These are phyloP conservation scores for Drosophila insularis DNA, from an alignment of 1,140 invertebrate species.

Conservation along the genomic window DNA sequence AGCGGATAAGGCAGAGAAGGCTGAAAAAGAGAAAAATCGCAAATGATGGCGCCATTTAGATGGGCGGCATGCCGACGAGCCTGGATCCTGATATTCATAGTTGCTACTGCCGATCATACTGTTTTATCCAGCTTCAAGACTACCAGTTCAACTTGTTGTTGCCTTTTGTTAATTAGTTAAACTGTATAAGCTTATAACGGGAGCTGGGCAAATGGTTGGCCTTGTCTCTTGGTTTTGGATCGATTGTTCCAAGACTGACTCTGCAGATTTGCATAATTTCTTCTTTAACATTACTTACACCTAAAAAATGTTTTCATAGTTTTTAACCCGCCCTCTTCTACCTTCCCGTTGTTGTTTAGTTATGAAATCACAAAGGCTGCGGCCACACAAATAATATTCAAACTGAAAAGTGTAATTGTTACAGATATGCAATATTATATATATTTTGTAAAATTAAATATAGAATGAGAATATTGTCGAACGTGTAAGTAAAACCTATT, in stretches of 20 bases:
- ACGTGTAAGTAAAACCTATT: slow-evolving; percentile 25
- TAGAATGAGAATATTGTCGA: slow-evolving; percentile 32
- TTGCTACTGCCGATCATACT: slow-evolving; percentile 40
- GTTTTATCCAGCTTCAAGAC: slow-evolving; percentile 41
- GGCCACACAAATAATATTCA: not conserved
- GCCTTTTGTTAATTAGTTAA: slow-evolving; percentile 6
- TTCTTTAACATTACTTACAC: not conserved
- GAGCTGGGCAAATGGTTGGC: not conserved
- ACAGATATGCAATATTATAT: slow-evolving; percentile 24
- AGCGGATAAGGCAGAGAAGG: slow-evolving; percentile 43
- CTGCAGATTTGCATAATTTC: not conserved
- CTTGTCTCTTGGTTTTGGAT: slow-evolving; percentile 36
- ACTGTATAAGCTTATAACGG: not conserved
- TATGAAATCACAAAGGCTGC: slow-evolving; percentile 23
- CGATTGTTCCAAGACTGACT: slow-evolving; percentile 14
- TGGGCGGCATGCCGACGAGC: slow-evolving; percentile 7
- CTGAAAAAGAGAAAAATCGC: slow-evolving; percentile 52
- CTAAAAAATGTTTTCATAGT: slow-evolving; percentile 6
- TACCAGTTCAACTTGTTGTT: not conserved
- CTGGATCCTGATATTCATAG: slow-evolving; percentile 10
- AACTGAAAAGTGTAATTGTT: slow-evolving; percentile 23
- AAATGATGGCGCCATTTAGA: slow-evolving; percentile 55
- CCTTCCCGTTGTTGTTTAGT: slow-evolving; percentile 15
- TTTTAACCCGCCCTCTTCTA: not conserved
- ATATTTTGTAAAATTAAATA: slow-evolving; percentile 41